phyloP scores from a whole-genome alignment of 2,113 vertebrate genomes.

The Thomomys bottae region DNA sequence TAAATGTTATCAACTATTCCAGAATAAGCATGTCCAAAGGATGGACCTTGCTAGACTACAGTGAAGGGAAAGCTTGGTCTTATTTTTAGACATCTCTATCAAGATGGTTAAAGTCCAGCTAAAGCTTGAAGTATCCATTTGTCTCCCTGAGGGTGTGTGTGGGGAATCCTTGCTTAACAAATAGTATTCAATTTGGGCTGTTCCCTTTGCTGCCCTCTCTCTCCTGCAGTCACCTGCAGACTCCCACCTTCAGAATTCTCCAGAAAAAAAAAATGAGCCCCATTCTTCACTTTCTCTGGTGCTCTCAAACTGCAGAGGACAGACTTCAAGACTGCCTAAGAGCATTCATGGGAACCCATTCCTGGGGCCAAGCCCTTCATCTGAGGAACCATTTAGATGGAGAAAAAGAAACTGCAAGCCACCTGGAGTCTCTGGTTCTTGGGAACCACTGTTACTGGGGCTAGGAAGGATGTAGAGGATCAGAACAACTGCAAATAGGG shows the following conservation, averaged over 20 bases:
- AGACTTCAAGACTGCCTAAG: background rate
- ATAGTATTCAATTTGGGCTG: background rate
- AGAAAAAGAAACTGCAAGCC: background rate
- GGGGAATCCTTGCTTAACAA: background rate
- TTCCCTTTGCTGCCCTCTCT: background rate
- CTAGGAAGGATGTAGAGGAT: background rate
- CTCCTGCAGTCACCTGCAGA: background rate
- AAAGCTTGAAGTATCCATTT: background rate
- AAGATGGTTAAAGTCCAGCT: background rate
- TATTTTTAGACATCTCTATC: background rate
- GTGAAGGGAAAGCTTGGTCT: background rate
- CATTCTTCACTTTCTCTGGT: background rate
- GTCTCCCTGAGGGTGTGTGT: background rate
- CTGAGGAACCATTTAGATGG: background rate
- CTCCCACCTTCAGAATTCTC: background rate
- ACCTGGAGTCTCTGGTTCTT: background rate
- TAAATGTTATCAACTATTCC: background rate
- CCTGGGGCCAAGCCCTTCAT: background rate
- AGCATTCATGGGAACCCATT: background rate
- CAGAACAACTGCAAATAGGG: too few species aligned
- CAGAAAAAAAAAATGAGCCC: background rate
- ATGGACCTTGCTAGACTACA: background rate
- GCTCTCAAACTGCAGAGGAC: background rate
- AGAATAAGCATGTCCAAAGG: background rate
- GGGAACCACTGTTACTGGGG: background rate